phyloP scores from a whole-genome alignment of 23 tunicate genomes.

The Phallusia fumigata region DNA sequence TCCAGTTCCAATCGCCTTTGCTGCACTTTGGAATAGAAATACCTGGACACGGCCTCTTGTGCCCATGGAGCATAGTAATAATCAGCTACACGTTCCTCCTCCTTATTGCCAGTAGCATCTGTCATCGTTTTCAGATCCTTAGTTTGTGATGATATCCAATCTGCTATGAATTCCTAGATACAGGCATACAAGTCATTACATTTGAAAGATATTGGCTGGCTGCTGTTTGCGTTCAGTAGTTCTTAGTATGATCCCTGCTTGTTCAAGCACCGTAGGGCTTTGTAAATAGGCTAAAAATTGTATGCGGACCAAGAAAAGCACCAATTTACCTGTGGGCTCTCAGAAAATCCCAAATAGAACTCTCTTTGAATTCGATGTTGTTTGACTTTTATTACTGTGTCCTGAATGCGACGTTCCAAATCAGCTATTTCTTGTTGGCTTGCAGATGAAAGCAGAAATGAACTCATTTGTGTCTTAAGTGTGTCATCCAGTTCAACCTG shows the following conservation, averaged over 20 bases:
- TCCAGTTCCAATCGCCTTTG: conserved; percentile 91
- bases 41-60: conserved; percentile 89
- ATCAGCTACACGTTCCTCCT: conserved; percentile 80
- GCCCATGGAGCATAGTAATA: conserved; percentile 78
- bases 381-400: conserved; percentile 76
- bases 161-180: conserved; percentile 75
- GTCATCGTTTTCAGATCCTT: conserved; percentile 91
- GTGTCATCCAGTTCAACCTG: conserved; percentile 96
- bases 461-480: conserved; percentile 72
- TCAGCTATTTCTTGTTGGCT: conserved; percentile 96
- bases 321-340: conserved; percentile 86
- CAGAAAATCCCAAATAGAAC: conserved; percentile 91
- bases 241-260: too few relatives aligned
- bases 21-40: conserved; percentile 92
- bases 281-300: neutral
- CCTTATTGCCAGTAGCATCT: conserved; percentile 77
- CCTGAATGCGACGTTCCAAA: conserved; percentile 74
- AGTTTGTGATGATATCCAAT: conserved; percentile 95
- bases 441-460: conserved; percentile 72
- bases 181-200: too few relatives aligned
- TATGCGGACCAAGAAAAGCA: neutral
- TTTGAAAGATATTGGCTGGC: too few relatives aligned
- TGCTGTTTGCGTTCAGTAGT: too few relatives aligned
- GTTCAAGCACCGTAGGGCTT: neutral
- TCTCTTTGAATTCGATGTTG: conserved; percentile 90